Evolutionary conservation across 2,888 invertebrate species (phyloP).

Genomic region (Caenorhabditis panamensis): DNA sequence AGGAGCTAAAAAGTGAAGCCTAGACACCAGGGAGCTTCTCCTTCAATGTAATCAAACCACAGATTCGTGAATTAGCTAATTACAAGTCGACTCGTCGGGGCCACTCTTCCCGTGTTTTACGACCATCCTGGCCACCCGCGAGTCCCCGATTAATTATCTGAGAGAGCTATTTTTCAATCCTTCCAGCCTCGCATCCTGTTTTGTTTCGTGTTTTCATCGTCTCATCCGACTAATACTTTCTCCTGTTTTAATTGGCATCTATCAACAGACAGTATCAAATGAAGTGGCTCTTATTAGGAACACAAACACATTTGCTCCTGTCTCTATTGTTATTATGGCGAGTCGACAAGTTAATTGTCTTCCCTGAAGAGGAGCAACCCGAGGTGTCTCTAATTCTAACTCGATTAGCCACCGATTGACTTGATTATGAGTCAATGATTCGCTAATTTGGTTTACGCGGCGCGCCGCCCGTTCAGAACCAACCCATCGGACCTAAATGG

Average conservation of each 20-base stretch:
- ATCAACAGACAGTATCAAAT: slow-evolving; percentile 19
- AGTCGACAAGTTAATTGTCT: not conserved
- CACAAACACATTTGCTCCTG: not conserved
- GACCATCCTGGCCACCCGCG: slow-evolving; percentile 23
- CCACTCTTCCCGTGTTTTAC: slow-evolving; percentile 17
- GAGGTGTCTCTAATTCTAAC: slow-evolving; percentile 34
- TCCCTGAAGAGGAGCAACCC: not conserved
- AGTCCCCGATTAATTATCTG: slow-evolving; percentile 34
- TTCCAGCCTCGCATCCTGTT: too few relatives aligned
- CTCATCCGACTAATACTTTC: not conserved
- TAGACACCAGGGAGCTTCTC: not conserved
- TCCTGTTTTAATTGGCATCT: slow-evolving; percentile 20
- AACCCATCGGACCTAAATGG: slow-evolving; percentile 35
- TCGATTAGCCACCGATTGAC: slow-evolving; percentile 38
- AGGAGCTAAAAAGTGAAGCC: not conserved
- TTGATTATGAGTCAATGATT: slow-evolving; percentile 56
- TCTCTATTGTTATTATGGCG: slow-evolving; percentile 13
- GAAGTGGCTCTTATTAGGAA: slow-evolving; percentile 6
- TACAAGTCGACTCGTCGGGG: slow-evolving; percentile 10
- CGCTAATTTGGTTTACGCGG: slow-evolving; percentile 45
- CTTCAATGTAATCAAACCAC: slow-evolving; percentile 29
- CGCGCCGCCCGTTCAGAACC: not conserved
- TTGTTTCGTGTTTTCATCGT: not conserved
- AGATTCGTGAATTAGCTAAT: slow-evolving; percentile 47
- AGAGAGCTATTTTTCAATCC: slow-evolving; percentile 17